Evolutionary conservation across 2,888 invertebrate genomes (phyloP), one percentile per base, ranked within the genome.

Genomic region (Ichneumoninae sp.): DNA sequence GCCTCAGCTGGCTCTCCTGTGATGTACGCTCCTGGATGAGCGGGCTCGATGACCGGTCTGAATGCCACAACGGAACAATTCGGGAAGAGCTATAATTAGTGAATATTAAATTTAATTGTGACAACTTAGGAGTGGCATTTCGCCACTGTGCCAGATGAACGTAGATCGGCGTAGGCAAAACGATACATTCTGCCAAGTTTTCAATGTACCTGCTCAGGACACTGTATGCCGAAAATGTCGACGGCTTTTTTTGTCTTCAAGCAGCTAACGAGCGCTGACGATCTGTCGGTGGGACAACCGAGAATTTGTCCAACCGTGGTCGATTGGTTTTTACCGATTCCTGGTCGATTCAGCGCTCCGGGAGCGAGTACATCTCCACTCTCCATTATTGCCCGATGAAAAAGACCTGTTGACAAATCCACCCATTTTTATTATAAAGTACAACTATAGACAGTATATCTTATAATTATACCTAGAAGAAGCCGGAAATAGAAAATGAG

Each of bases 1-100:
- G 94, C 90, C 69, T 94, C 91, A 44, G 95, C 90, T 0, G 97
- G 96, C 88, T 95, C 95, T 84, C 95, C 95, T 0, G 95, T 95
- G 6, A 98, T 90, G 91, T 97, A 97, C 0, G 97, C 96, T 1
- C 95, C 96, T 0, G 95, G 94, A 10, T 95, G 95, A 65, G 95
- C 94, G 0, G 96, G 96, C 90, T 97, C 97, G 0, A 96, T 94
- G 0, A 96, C 96, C 0, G 97, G 97, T 88, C 96, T 96, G 91
- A 97, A 97, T 0, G 97, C 96, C 22, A 10, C 22, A 13, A 57
- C 26, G 13, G 57, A 26, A 13, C 57, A 57, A 4, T 8, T 57
- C 22, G 22, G 22, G 10, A 57, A 57, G 10, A 57, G 22, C 57
- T 57, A 26, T 10, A 57, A 26, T 57, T 57, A 4, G 26, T 10